Percentiles rank a stretch among this genome's conserved stretches.
Conservation (phyloP, 2,797 vertebrate genomes). For the Echeneis naucrates region DNA sequence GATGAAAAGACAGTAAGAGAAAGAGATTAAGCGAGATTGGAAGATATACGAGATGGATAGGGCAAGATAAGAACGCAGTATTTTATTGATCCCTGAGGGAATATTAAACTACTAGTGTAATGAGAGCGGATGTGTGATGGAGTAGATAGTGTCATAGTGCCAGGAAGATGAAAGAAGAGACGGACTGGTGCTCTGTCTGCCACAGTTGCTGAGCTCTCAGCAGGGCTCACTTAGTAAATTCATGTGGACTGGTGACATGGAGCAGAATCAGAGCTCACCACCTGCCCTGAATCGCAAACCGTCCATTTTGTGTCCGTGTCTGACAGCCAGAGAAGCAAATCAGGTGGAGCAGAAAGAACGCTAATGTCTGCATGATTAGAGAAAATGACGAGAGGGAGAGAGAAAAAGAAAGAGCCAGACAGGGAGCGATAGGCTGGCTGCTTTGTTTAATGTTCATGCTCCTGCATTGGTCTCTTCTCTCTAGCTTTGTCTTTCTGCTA, state of each 20-base stretch:
- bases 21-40: slow-evolving; percentile 70
- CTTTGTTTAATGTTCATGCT: slow-evolving; percentile 57
- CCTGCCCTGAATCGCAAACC: slow-evolving; percentile 50
- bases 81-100: slow-evolving; percentile 77
- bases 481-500: slow-evolving; percentile 36
- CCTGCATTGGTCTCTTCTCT: slow-evolving; percentile 54
- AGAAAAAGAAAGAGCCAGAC: background rate
- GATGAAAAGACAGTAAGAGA: slow-evolving; percentile 77
- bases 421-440: slow-evolving; percentile 9
- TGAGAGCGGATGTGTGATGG: slow-evolving; percentile 70
- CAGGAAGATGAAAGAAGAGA: slow-evolving; percentile 65
- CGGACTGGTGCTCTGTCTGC: slow-evolving; percentile 45
- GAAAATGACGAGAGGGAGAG: slow-evolving; percentile 46
- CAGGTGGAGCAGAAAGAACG: slow-evolving; percentile 46
- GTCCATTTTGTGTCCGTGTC: slow-evolving; percentile 51
- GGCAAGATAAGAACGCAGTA: slow-evolving; percentile 59
- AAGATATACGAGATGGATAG: slow-evolving; percentile 64
- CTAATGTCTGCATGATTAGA: slow-evolving; percentile 60
- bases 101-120: slow-evolving; percentile 78
- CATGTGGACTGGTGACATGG: slow-evolving; percentile 40
- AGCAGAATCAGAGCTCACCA: slow-evolving; percentile 31
- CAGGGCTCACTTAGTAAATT: slow-evolving; percentile 48
- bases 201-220: slow-evolving; percentile 40
- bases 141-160: slow-evolving; percentile 67
- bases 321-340: slow-evolving; percentile 54